Conservation (phyloP, 1,140 invertebrate genomes). For the Drosophila pruinosa region DNA sequence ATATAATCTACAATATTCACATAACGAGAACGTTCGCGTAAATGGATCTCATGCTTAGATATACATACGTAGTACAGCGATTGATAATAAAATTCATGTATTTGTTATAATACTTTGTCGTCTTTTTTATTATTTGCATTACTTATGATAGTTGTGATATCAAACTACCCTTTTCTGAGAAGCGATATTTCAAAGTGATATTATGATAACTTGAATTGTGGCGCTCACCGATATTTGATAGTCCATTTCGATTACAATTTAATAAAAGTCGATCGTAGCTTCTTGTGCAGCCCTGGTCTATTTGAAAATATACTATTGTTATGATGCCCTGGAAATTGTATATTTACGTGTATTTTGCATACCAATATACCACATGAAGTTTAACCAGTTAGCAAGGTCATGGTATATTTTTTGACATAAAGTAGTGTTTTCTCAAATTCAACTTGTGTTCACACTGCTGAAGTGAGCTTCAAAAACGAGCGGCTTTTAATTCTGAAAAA, state of each 20-base stretch:
- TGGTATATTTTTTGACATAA: background rate
- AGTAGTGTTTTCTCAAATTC: background rate
- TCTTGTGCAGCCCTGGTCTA: background rate
- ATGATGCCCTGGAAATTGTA: no score
- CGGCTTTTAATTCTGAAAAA: constrained; percentile 28
- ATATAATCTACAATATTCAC: constrained; percentile 6
- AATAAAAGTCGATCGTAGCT: background rate
- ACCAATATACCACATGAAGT: no score
- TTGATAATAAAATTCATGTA: constrained; percentile 59
- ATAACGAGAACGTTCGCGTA: background rate
- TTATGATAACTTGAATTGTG: background rate
- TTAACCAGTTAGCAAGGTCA: no score
- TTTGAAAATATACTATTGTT: no score
- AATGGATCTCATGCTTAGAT: constrained; percentile 72
- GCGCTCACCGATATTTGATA: background rate
- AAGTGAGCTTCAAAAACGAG: constrained; percentile 46
- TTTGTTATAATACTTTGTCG: constrained; percentile 31
- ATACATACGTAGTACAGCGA: constrained; percentile 39
- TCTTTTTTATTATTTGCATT: background rate
- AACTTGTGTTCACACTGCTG: background rate
- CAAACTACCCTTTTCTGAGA: no score
- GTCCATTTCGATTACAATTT: background rate
- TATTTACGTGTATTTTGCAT: no score
- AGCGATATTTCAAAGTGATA: background rate
- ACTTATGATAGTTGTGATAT: no score